Conservation (phyloP, 2,113 vertebrate genomes). For the Pantherophis guttatus region DNA sequence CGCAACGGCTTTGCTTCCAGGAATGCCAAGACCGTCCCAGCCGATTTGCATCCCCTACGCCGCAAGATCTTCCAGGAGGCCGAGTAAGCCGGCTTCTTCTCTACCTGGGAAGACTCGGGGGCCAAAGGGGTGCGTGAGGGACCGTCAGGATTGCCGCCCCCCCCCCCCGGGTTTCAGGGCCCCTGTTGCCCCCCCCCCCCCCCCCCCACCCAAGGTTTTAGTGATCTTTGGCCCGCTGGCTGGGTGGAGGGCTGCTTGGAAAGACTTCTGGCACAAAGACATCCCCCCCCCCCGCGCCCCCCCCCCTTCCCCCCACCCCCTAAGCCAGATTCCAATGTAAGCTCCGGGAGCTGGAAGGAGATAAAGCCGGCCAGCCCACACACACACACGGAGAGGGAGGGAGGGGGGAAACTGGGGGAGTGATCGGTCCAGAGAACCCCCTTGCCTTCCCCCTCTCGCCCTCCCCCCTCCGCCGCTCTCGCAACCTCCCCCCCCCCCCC, state of each 20-base stretch:
- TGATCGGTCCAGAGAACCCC: neutral
- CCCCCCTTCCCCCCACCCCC: neutral
- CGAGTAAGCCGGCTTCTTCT: neutral
- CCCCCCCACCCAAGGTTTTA: neutral
- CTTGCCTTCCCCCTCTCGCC: neutral
- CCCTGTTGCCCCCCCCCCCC: neutral
- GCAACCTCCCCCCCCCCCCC: too few species aligned
- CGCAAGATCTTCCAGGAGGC: neutral
- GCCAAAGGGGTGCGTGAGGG: too few species aligned
- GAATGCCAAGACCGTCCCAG: neutral
- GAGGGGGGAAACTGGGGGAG: neutral
- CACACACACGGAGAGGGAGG: neutral
- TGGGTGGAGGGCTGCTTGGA: neutral
- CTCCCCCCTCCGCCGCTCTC: neutral
- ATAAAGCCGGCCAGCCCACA: neutral
- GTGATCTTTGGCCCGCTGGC: neutral
- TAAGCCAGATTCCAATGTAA: conserved; percentile 3
- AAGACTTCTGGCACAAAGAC: neutral
- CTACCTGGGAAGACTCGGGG: neutral
- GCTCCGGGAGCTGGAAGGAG: conserved; percentile 1
- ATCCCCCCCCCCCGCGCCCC: too few species aligned
- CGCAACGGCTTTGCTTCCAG: neutral
- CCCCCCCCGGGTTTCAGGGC: too few species aligned
- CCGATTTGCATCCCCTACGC: neutral
- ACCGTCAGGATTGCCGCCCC: too few species aligned